phyloP scores from a whole-genome alignment of 2,797 vertebrate species.

The Etheostoma nigrum region DNA sequence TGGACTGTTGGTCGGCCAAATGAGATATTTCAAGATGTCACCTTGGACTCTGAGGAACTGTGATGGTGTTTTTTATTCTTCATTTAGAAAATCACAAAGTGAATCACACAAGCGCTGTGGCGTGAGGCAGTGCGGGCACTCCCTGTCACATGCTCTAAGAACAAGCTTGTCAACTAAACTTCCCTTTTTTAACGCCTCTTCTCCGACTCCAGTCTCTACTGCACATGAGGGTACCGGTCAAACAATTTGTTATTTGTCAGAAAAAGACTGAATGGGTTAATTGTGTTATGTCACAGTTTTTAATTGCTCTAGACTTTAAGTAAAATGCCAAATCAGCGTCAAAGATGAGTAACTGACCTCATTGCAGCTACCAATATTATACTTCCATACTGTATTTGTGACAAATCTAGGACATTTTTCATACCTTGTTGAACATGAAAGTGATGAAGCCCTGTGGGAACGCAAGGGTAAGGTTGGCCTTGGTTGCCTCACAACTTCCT shows the following conservation, averaged over 20 bases:
- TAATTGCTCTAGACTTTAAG: not conserved
- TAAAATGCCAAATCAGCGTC: not conserved
- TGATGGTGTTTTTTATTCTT: not conserved
- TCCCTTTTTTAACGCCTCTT: slow-evolving; percentile 53
- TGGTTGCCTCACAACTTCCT: slow-evolving; percentile 36
- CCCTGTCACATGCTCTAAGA: slow-evolving; percentile 44
- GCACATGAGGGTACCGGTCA: slow-evolving; percentile 12
- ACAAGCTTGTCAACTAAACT: slow-evolving; percentile 47
- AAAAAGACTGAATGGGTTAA: not conserved
- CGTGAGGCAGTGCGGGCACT: not conserved
- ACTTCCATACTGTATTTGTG: not conserved
- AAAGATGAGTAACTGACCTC: not conserved
- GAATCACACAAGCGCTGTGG: slow-evolving; percentile 16
- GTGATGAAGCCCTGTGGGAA: slow-evolving; percentile 70
- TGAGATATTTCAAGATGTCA: not conserved
- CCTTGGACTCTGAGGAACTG: not conserved
- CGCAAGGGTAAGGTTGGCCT: slow-evolving; percentile 26
- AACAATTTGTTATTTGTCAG: not conserved
- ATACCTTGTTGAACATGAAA: slow-evolving; percentile 80
- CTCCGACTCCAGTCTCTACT: slow-evolving; percentile 40
- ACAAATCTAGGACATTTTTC: not conserved
- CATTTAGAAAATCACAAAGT: not conserved
- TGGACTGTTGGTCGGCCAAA: not conserved
- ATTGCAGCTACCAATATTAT: not conserved
- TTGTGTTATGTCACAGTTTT: not conserved